Percentiles rank a stretch among this genome's conserved stretches.
These are phyloP conservation scores for Heliocidaris tuberculata DNA, from an alignment of 35 echinoderm and acorn worm species.

Conservation along the genomic window DNA sequence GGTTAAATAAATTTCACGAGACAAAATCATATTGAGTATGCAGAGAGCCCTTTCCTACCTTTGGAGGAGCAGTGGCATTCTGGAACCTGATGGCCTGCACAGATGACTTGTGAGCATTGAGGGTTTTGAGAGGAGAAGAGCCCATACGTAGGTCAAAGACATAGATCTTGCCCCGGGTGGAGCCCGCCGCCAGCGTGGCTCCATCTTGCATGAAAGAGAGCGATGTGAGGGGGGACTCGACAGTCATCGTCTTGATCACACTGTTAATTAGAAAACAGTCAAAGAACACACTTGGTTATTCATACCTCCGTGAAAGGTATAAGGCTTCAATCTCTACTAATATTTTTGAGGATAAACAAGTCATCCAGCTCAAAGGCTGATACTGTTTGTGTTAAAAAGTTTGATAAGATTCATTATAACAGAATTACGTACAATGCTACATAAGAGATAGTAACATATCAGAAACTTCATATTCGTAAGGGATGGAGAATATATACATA, in stretches of 20 bases:
- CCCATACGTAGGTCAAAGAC: constrained; percentile 93
- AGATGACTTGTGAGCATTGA: constrained; percentile 87
- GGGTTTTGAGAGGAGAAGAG: constrained; percentile 62
- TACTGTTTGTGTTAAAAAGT: too few species aligned
- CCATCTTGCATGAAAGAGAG: constrained; percentile 87
- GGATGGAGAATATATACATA: too few species aligned
- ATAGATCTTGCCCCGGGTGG: constrained; percentile 86
- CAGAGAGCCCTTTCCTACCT: constrained; percentile 41
- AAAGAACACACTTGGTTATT: neutral
- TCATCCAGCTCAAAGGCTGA: too few species aligned
- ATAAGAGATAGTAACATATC: too few species aligned
- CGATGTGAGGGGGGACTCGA: constrained; percentile 91
- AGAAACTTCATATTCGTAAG: too few species aligned
- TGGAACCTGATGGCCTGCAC: constrained; percentile 85
- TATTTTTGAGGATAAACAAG: too few species aligned
- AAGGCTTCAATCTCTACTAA: too few species aligned
- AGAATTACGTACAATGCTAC: too few species aligned
- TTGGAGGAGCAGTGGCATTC: constrained; percentile 47
- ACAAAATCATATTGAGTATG: too few species aligned
- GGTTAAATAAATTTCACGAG: too few species aligned
- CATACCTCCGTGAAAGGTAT: too few species aligned
- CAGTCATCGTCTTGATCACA: constrained; percentile 78
- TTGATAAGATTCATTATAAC: too few species aligned
- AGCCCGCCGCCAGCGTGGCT: constrained; percentile 82
- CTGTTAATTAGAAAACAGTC: constrained; percentile 34